These are phyloP conservation scores for Lasioglossum albipes DNA, from an alignment of 1,140 invertebrate species.

Conservation along the genomic window DNA sequence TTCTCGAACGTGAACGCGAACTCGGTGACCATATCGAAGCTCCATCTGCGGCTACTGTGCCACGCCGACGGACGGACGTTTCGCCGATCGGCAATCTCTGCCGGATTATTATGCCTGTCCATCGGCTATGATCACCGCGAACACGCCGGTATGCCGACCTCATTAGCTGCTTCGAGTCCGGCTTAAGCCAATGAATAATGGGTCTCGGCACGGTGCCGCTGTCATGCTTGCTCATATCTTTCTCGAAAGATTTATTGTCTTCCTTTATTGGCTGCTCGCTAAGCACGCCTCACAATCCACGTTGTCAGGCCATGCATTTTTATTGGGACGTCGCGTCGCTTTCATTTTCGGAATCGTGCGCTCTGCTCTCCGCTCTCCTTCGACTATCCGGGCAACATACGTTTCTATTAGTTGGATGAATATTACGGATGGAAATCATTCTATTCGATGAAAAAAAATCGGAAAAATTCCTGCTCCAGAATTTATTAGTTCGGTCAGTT, in stretches of 20 bases:
- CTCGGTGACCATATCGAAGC: conserved; percentile 58
- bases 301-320: conserved; percentile 23
- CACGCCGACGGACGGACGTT: conserved; percentile 62
- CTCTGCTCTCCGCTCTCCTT: not conserved
- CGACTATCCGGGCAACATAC: too few species aligned
- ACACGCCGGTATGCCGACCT: conserved; percentile 65
- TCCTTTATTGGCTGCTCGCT: conserved; percentile 55
- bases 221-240: conserved; percentile 61
- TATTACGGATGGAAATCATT: too few species aligned
- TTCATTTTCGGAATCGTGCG: conserved; percentile 2
- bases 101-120: conserved; percentile 68
- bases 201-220: conserved; percentile 50
- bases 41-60: conserved; percentile 64
- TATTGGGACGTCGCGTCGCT: conserved; percentile 9
- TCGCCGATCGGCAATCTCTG: conserved; percentile 65
- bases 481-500: too few species aligned
- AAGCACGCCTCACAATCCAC: conserved; percentile 28
- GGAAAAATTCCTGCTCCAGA: too few species aligned
- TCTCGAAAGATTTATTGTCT: conserved; percentile 59
- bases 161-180: conserved; percentile 59
- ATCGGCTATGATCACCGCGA: conserved; percentile 62
- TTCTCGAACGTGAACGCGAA: conserved; percentile 25
- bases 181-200: conserved; percentile 65
- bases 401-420: too few species aligned
- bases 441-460: too few species aligned